Base-by-base conservation (phyloP, 2,888 invertebrate genomes). In the Leptopilina drosophilae region DNA sequence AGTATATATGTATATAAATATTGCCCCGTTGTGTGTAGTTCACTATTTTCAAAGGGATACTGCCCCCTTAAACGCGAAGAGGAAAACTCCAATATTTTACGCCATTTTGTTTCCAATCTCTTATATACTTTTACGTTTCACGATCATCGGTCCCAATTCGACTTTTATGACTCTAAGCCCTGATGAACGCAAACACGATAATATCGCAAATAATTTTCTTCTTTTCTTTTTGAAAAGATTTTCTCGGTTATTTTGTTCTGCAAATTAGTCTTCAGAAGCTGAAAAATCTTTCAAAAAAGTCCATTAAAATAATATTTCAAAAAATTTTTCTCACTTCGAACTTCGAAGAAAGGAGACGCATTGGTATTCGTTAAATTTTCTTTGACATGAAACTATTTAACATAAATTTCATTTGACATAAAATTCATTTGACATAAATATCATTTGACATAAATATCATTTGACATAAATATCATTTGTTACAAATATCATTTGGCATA, bases 91-190 rank as follows among this genome's bases (percentile, higher is more conserved):
- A 82, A 88, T 89, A 89, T 88, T 89, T 89, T 88, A 89, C 85
- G 89, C 88, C 88, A 89, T 89, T 88, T 89, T 89, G 89, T 89
- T 89, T 89, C 89, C 87, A 89, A 89, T 89, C 87, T 87, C 82
- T 84, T 42, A 42, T 42, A 42, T 8, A 53, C 77, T 77, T 76
- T 76, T 78, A 83, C 82, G 84, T 83, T 53, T 42, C 56, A 73
- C 56, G 73, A 73, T 53, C 56, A 73, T 40, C 40, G 73, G 73
- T 73, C 73, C 73, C 73, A 56, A 86, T 85, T 85, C 82, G 85
- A 89, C 88, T 87, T 89, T 89, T 89, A 89, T 87, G 84, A 82
- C 85, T 80, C 79, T 86, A 88, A 89, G 82, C 87, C 89, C 81
- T 87, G 85, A 88, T 82, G 83, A 87, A 89, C 87, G 78, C 75